A percentile compares a stretch with the other conserved stretches of the same genome.
Evolutionary conservation across 2,888 invertebrate species (phyloP).

Genomic region (Diarsia mendica): DNA sequence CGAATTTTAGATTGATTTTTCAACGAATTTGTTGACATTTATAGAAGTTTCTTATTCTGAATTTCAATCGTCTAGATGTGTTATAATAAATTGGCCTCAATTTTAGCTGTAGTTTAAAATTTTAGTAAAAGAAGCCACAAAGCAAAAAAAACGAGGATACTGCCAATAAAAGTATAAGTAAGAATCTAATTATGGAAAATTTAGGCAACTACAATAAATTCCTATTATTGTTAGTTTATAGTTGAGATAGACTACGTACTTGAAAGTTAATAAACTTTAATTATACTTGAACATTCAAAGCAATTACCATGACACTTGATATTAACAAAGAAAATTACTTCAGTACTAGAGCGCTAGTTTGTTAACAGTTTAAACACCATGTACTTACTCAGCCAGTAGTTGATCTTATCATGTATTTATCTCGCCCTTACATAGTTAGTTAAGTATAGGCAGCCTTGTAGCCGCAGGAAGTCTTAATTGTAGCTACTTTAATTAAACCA

Average conservation of each 20-base stretch:
- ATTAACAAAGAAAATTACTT: constrained; percentile 43
- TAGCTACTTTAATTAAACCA: constrained; percentile 76
- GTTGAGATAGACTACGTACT: constrained; percentile 8
- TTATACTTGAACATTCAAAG: constrained; percentile 21
- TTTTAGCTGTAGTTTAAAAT: neutral
- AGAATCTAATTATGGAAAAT: neutral
- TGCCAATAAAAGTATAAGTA: too few species aligned
- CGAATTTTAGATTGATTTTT: constrained; percentile 9
- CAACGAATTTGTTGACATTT: constrained; percentile 1
- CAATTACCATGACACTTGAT: constrained; percentile 38
- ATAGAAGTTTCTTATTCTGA: neutral
- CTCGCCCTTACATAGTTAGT: constrained; percentile 53
- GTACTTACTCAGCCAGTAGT: constrained; percentile 19
- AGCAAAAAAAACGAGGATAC: neutral
- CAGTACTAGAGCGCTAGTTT: constrained; percentile 21
- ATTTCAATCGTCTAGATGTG: neutral
- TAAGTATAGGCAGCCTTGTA: constrained; percentile 67
- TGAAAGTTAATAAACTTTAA: constrained; percentile 28
- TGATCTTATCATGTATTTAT: constrained; percentile 52
- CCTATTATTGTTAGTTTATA: constrained; percentile 4
- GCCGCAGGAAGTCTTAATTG: constrained; percentile 83
- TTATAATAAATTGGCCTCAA: neutral
- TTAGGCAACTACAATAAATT: neutral
- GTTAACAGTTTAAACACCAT: constrained; percentile 43
- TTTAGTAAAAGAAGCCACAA: neutral